These are phyloP conservation scores for Drosophila kuntzei DNA, from an alignment of 2,888 invertebrate genomes.

Conservation along the genomic window DNA sequence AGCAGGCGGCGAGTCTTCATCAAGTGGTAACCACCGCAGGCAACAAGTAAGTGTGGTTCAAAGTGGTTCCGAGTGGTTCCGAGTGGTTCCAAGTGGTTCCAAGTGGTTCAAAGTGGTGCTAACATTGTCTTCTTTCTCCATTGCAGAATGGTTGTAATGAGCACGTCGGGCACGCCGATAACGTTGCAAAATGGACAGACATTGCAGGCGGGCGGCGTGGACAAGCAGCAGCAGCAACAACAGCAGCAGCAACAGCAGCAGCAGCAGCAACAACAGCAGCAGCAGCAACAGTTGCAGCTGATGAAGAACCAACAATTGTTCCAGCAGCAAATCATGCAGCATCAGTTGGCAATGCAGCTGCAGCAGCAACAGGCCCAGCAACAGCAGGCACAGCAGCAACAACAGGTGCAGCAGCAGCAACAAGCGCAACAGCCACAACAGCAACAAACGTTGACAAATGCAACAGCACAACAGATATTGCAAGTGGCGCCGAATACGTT, in stretches of 20 bases:
- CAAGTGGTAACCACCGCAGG: constrained; percentile 86
- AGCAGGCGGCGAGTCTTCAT: constrained; percentile 84
- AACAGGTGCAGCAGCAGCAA: constrained; percentile 77
- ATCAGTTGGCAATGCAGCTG: constrained; percentile 78
- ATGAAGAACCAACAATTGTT: constrained; percentile 79
- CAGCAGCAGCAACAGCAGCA: constrained; percentile 71
- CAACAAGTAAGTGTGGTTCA: constrained; percentile 86
- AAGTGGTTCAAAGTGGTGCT: background rate
- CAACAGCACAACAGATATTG: constrained; percentile 77
- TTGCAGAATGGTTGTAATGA: constrained; percentile 85
- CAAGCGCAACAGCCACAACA: constrained; percentile 85
- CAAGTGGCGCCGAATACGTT: constrained; percentile 85
- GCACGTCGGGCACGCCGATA: constrained; percentile 83
- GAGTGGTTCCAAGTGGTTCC: background rate
- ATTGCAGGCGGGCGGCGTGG: constrained; percentile 82
- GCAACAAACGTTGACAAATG: constrained; percentile 69
- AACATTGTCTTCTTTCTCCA: background rate
- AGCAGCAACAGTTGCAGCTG: constrained; percentile 77
- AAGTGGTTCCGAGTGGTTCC: background rate
- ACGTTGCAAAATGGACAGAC: constrained; percentile 84
- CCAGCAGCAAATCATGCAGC: constrained; percentile 80
- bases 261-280: constrained; percentile 64
- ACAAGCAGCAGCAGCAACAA: constrained; percentile 77
- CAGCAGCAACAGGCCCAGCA: constrained; percentile 83
- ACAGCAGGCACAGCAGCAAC: constrained; percentile 84